Evolutionary conservation across 92 coral and sea anemone genomes (phyloP).

Genomic region (Actinernus sp.): DNA sequence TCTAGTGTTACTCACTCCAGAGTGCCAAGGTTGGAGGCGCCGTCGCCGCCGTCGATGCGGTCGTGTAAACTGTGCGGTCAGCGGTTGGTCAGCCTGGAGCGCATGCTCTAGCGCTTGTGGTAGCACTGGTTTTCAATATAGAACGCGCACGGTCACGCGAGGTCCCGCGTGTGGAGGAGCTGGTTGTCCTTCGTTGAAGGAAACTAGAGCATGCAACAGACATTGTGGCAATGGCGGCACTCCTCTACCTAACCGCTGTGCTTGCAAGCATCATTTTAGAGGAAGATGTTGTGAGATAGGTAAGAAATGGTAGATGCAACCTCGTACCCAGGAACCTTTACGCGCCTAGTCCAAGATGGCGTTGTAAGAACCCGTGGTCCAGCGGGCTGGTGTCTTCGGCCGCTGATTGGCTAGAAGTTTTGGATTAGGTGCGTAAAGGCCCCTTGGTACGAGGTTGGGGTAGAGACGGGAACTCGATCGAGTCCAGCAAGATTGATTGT

Average conservation of each 20-base stretch:
- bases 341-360: no score
- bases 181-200: not conserved
- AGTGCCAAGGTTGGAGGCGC: no score
- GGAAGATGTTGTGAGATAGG: conserved; percentile 1
- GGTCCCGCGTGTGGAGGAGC: not conserved
- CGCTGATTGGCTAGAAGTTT: no score
- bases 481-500: no score
- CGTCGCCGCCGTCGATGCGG: not conserved
- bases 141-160: not conserved
- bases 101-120: conserved; percentile 20
- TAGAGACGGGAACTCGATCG: no score
- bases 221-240: not conserved
- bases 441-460: no score
- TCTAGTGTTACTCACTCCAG: no score
- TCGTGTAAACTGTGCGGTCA: conserved; percentile 11
- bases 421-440: no score
- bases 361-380: no score
- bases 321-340: no score
- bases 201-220: not conserved
- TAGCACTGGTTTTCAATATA: conserved; percentile 3
- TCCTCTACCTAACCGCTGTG: not conserved
- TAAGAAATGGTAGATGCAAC: no score
- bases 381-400: no score
- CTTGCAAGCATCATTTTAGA: not conserved
- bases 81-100: conserved; percentile 17